phyloP scores from a whole-genome alignment of 2,888 invertebrate species.

The Volucella inflata region DNA sequence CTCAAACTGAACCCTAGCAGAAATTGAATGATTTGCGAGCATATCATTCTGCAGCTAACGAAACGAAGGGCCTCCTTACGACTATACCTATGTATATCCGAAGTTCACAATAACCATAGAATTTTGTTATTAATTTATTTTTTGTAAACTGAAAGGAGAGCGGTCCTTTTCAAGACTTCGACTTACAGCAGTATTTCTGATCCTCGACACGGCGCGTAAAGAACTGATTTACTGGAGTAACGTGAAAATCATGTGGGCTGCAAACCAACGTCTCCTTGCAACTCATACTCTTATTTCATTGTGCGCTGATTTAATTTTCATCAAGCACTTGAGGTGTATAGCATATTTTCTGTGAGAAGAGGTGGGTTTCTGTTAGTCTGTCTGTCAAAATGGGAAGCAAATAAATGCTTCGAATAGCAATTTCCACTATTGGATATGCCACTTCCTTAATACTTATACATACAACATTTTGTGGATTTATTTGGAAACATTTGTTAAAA shows the following conservation, averaged over 20 bases:
- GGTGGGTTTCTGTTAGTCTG: slow-evolving; percentile 58
- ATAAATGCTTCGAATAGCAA: slow-evolving; percentile 47
- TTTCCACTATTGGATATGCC: slow-evolving; percentile 10
- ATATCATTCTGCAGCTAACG: slow-evolving; percentile 37
- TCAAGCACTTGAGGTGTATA: slow-evolving; percentile 39
- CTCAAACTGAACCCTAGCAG: slow-evolving; percentile 66
- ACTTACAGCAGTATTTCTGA: slow-evolving; percentile 31
- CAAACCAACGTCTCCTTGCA: slow-evolving; percentile 11
- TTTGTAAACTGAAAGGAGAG: slow-evolving; percentile 53
- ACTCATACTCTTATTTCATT: slow-evolving; percentile 39
- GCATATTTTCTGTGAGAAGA: slow-evolving; percentile 38
- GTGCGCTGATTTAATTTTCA: slow-evolving; percentile 46
- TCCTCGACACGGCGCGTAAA: slow-evolving; percentile 12
- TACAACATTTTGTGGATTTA: too few species aligned
- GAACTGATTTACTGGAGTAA: slow-evolving; percentile 59
- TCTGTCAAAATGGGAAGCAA: slow-evolving; percentile 69
- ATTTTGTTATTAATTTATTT: slow-evolving; percentile 69
- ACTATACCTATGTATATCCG: slow-evolving; percentile 8
- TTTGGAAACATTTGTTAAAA: too few species aligned
- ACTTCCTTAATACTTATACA: slow-evolving; percentile 8
- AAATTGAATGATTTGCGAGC: slow-evolving; percentile 73
- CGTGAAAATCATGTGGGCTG: slow-evolving; percentile 68
- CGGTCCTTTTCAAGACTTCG: slow-evolving; percentile 55
- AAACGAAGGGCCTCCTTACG: slow-evolving; percentile 11
- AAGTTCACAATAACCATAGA: slow-evolving; percentile 17